Conservation (phyloP, 2,113 vertebrate genomes). For the Sakesphorus luctuosus region DNA sequence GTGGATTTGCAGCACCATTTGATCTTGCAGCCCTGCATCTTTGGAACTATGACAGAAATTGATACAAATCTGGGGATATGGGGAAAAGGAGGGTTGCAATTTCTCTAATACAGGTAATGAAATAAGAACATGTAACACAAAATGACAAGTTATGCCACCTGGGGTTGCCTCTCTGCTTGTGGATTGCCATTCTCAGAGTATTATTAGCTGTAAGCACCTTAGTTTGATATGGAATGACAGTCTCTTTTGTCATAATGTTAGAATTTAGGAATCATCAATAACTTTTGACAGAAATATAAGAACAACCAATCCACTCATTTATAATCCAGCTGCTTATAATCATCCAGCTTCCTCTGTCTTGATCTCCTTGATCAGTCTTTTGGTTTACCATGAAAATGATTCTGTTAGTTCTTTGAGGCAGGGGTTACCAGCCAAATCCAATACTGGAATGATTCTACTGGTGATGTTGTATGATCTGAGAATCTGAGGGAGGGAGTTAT, state of each 20-base stretch:
- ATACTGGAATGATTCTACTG: background rate
- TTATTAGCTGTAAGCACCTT: background rate
- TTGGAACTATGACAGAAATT: background rate
- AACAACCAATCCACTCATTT: background rate
- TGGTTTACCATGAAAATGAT: background rate
- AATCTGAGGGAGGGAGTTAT: background rate
- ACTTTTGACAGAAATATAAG: background rate
- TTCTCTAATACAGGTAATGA: background rate
- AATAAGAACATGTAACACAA: background rate
- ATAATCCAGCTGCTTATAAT: background rate
- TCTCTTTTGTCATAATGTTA: background rate
- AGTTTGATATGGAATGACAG: background rate
- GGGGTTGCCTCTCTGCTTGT: background rate
- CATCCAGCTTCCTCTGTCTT: background rate
- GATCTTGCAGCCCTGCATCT: background rate
- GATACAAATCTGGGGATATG: background rate
- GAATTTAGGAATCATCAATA: background rate
- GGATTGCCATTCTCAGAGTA: background rate
- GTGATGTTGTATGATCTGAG: background rate
- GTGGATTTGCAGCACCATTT: background rate
- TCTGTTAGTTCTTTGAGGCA: background rate
- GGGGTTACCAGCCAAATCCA: background rate
- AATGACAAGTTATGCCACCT: background rate
- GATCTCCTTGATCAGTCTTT: background rate
- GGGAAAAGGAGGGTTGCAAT: background rate